These are phyloP conservation scores for Enteromius afrohamiltoni DNA, from an alignment of 2,797 vertebrate genomes.

Conservation along the genomic window DNA sequence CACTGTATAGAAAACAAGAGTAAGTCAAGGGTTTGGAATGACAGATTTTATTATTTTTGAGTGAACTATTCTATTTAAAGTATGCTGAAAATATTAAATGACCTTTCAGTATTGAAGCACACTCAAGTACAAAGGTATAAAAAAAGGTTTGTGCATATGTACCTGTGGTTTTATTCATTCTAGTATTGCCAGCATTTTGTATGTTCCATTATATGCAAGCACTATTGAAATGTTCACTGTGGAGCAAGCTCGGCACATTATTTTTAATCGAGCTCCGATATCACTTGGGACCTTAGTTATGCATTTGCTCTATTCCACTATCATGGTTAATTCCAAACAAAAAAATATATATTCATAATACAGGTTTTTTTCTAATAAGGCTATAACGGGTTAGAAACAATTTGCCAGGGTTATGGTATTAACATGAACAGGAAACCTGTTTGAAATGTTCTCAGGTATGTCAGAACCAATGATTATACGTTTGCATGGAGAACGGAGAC, in stretches of 20 bases:
- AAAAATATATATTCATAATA: constrained; percentile 30
- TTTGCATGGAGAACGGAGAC: constrained; percentile 33
- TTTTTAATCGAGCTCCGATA: constrained; percentile 30
- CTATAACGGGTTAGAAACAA: constrained; percentile 32
- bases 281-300: constrained; percentile 45
- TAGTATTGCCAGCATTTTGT: constrained; percentile 32
- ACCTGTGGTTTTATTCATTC: constrained; percentile 11
- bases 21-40: not conserved
- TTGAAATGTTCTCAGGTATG: constrained; percentile 66
- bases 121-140: not conserved
- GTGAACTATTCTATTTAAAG: constrained; percentile 5
- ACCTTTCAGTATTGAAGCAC: constrained; percentile 39
- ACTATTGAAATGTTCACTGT: constrained; percentile 48
- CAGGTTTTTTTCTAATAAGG: constrained; percentile 42
- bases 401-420: constrained; percentile 51
- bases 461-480: constrained; percentile 65
- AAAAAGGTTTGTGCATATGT: not conserved
- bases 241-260: constrained; percentile 40
- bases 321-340: constrained; percentile 45
- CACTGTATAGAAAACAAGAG: not conserved
- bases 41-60: not conserved
- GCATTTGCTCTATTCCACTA: constrained; percentile 30
- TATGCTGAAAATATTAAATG: not conserved
- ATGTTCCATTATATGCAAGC: constrained; percentile 31
- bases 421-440: constrained; percentile 58